Percentiles rank a stretch among this genome's conserved stretches.
These are phyloP conservation scores for Pyrrhosoma nymphula DNA, from an alignment of 2,888 invertebrate genomes.

Conservation along the genomic window DNA sequence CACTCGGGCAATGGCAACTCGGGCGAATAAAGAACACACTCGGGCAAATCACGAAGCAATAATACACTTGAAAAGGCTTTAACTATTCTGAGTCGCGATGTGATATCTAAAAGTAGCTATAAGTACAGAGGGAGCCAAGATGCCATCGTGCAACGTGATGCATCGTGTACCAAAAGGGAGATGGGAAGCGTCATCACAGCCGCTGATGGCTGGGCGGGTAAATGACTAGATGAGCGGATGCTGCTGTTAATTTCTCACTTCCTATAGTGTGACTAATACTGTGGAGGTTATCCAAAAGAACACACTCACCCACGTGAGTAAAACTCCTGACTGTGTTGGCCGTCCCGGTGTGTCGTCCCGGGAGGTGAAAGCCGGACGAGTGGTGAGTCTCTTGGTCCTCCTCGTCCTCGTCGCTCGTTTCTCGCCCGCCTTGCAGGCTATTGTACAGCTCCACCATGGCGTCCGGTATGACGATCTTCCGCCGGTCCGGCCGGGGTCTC, in stretches of 20 bases:
- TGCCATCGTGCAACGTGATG: too few species aligned
- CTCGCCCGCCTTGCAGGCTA: slow-evolving; percentile 78
- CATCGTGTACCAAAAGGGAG: too few species aligned
- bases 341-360: slow-evolving; percentile 85
- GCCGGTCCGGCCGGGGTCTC: slow-evolving; percentile 79
- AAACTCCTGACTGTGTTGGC: slow-evolving; percentile 93
- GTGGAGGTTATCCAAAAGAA: not conserved
- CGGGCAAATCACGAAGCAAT: too few species aligned
- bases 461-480: slow-evolving; percentile 84
- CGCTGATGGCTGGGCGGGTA: not conserved
- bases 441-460: slow-evolving; percentile 90
- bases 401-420: slow-evolving; percentile 83
- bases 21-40: too few species aligned
- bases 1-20: too few species aligned
- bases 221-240: not conserved
- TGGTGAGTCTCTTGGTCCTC: not conserved
- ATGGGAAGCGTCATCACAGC: not conserved
- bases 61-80: too few species aligned
- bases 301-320: slow-evolving; percentile 86
- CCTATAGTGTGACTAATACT: not conserved
- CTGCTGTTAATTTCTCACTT: not conserved
- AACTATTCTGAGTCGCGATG: too few species aligned
- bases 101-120: too few species aligned
- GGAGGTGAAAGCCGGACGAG: slow-evolving; percentile 82
- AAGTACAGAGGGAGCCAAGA: too few species aligned